phyloP scores from a whole-genome alignment of 1,140 invertebrate species.

The Galleria mellonella region DNA sequence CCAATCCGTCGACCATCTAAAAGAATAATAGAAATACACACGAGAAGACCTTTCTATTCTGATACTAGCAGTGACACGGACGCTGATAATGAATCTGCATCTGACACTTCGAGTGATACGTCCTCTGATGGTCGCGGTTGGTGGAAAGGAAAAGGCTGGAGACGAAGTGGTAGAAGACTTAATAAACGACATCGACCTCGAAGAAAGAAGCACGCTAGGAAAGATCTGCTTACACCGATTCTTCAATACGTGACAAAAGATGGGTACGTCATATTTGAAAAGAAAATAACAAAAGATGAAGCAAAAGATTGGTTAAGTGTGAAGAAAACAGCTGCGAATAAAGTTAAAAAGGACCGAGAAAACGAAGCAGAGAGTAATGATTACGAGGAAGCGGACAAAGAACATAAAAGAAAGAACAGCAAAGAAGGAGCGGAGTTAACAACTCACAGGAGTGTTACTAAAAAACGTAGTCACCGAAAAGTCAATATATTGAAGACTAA shows the following conservation, averaged over 20 bases:
- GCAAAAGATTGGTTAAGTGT: conserved; percentile 46
- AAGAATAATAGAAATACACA: conserved; percentile 12
- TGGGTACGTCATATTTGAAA: conserved; percentile 61
- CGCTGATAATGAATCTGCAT: conserved; percentile 15
- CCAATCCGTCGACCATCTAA: neutral
- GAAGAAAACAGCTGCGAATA: conserved; percentile 9
- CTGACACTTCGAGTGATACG: conserved; percentile 12
- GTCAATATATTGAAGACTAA: neutral
- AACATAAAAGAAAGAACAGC: conserved; percentile 9
- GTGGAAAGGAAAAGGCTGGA: conserved; percentile 19
- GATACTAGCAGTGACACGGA: conserved; percentile 14
- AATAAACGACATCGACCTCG: conserved; percentile 14
- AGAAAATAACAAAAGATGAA: conserved; percentile 52
- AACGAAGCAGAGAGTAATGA: conserved; percentile 10
- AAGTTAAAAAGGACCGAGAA: conserved; percentile 9
- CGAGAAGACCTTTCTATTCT: conserved; percentile 12
- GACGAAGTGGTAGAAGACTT: conserved; percentile 14
- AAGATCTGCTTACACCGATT: conserved; percentile 40
- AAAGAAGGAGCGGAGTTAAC: conserved; percentile 16
- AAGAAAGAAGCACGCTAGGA: conserved; percentile 18
- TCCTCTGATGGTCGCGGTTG: conserved; percentile 25
- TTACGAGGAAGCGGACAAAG: conserved; percentile 11
- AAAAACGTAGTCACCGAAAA: neutral
- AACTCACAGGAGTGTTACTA: neutral
- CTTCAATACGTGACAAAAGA: conserved; percentile 59